Percentiles rank a stretch among this genome's conserved stretches.
Evolutionary conservation across 2,888 invertebrate species (phyloP).

Genomic region (Scotopteryx bipunctaria): DNA sequence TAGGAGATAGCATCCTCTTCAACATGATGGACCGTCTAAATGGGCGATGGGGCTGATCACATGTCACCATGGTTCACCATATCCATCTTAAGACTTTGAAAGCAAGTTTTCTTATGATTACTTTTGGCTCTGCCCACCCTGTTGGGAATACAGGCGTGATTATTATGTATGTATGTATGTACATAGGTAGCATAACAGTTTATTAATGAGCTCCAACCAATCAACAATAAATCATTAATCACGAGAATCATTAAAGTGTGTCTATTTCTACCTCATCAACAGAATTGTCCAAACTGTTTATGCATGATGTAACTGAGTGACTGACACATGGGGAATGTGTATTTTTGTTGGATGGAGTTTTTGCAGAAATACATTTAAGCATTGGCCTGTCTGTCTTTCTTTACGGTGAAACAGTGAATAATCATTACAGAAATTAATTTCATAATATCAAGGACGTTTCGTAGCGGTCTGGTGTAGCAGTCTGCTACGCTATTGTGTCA

Average conservation of each 20-base stretch:
- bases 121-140: too few relatives aligned
- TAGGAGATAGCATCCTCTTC: too few relatives aligned
- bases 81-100: too few relatives aligned
- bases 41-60: too few relatives aligned
- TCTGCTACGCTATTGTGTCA: background rate
- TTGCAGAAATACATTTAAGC: background rate
- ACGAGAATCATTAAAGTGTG: background rate
- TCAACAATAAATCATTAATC: conserved; percentile 11
- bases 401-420: background rate
- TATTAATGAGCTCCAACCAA: conserved; percentile 1
- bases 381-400: conserved; percentile 5
- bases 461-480: conserved; percentile 18
- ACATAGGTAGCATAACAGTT: too few relatives aligned
- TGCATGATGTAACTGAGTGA: conserved; percentile 24
- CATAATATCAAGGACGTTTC: background rate
- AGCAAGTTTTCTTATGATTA: too few relatives aligned
- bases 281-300: conserved; percentile 1
- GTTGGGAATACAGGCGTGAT: too few relatives aligned
- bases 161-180: too few relatives aligned
- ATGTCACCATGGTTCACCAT: too few relatives aligned
- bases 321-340: conserved; percentile 17
- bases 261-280: conserved; percentile 3
- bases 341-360: conserved; percentile 14
- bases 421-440: too few relatives aligned
- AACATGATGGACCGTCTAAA: too few relatives aligned